Base-by-base conservation (phyloP, 1,140 invertebrate genomes). In the Brachionus sp. region DNA sequence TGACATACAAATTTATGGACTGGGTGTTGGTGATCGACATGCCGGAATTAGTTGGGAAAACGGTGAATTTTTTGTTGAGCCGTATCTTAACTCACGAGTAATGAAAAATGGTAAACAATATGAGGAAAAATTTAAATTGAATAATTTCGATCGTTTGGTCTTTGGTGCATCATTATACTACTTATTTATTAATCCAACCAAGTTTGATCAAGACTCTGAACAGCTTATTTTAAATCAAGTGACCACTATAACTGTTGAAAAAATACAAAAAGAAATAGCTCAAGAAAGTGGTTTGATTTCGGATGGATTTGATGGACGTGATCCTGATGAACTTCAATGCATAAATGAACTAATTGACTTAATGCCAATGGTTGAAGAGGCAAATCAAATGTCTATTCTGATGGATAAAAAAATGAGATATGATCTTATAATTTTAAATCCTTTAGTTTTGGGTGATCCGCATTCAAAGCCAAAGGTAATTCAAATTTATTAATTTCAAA, bases 381-480 rank as follows among this genome's bases (percentile, higher is more conserved):
- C 91, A 3, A 92, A 92, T 86, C 87, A 88, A 44, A 92, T 92
- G 84, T 91, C 90, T 83, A 90, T 91, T 84, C 91, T 91, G 84
- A 85, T 92, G 42, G 90, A 91, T 75, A 91, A 90, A 84, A 88
- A 88, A 83, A 89, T 91, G 53, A 90, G 89, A 84, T 92, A 92
- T 86, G 91, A 92, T 85, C 88, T 92, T 10, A 87, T 92, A 83
- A 87, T 92, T 37, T 89, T 92, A 62, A 89, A 91, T 29, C 90
- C 91, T 12, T 89, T 92, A 84, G 90, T 90, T 68, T 62, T 80
- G 33, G 77, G 62, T 5, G 70, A 77, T 73, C 80, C 46, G n/a
- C 37, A 70, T 35, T 64, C 84, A 35, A 75, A 75, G 23, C 70
- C 70, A 75, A 44, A 35, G 13, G 70, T 75, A 46, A 39, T 68